Percentiles rank a stretch among this genome's conserved stretches.
phyloP scores from a whole-genome alignment of 1,140 invertebrate genomes.

The Hesperophylax magnus region DNA sequence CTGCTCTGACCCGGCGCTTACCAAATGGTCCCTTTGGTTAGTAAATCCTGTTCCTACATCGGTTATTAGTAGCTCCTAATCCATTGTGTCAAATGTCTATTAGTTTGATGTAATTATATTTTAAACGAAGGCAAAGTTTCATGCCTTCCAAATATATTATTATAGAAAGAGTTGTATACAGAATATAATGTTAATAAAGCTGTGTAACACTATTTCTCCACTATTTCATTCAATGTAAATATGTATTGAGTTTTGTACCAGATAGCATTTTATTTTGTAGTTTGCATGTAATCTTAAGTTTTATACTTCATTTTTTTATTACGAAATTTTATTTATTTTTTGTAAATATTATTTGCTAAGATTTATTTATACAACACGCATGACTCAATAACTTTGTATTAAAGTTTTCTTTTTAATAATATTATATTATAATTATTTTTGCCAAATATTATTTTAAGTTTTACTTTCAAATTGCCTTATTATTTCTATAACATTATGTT shows the following conservation, averaged over 20 bases:
- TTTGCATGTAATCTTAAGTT: slow-evolving; percentile 23
- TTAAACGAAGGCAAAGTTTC: slow-evolving; percentile 43
- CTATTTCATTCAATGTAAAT: slow-evolving; percentile 29
- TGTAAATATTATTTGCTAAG: slow-evolving; percentile 33
- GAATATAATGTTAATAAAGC: slow-evolving; percentile 52
- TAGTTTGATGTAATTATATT: slow-evolving; percentile 55
- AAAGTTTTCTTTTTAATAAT: slow-evolving; percentile 24
- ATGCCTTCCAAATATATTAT: slow-evolving; percentile 37
- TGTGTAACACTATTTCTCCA: slow-evolving; percentile 47
- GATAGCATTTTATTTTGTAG: slow-evolving; percentile 36
- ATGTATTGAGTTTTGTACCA: slow-evolving; percentile 11
- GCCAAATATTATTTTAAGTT: slow-evolving; percentile 29
- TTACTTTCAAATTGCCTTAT: slow-evolving; percentile 25
- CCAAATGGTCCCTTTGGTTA: slow-evolving; percentile 45
- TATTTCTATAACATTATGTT: slow-evolving; percentile 9
- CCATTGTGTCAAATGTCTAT: slow-evolving; percentile 56
- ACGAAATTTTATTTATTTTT: slow-evolving; percentile 8
- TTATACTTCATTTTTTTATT: background rate
- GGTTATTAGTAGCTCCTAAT: slow-evolving; percentile 54
- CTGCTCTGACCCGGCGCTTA: slow-evolving; percentile 42
- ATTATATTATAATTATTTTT: slow-evolving; percentile 29
- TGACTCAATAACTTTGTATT: slow-evolving; percentile 30
- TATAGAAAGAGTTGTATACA: slow-evolving; percentile 54
- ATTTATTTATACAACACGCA: slow-evolving; percentile 33
- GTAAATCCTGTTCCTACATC: slow-evolving; percentile 48